These are phyloP conservation scores for Andrena chrysosceles DNA, from an alignment of 2,888 invertebrate genomes.

Conservation along the genomic window DNA sequence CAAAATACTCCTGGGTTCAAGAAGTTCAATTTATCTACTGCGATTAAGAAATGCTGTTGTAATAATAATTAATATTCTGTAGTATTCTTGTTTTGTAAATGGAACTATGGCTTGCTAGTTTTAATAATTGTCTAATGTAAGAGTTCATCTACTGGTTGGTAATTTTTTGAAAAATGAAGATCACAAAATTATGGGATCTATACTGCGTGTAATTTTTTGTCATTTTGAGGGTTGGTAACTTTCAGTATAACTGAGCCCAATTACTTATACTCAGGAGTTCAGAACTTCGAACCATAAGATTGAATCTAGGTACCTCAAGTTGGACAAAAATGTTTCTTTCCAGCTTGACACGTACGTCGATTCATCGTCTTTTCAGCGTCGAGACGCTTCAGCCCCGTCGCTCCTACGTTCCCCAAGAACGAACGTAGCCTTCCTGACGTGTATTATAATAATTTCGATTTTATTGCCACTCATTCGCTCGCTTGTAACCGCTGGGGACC, in stretches of 20 bases:
- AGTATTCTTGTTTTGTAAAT: too few relatives aligned
- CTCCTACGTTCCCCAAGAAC: not conserved
- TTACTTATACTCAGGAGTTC: not conserved
- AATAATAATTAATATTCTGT: too few relatives aligned
- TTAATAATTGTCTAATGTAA: too few relatives aligned
- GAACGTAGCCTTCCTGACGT: constrained; percentile 10
- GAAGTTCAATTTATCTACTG: too few relatives aligned
- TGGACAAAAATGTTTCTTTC: constrained; percentile 11
- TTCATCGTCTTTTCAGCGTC: constrained; percentile 2
- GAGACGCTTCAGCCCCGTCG: not conserved
- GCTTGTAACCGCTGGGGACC: constrained; percentile 34
- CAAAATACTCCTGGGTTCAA: too few relatives aligned
- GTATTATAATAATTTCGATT: constrained; percentile 63
- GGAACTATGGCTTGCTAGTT: too few relatives aligned
- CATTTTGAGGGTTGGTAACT: not conserved
- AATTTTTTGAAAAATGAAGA: too few relatives aligned
- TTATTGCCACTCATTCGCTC: constrained; percentile 52
- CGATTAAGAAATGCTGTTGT: too few relatives aligned
- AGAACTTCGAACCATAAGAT: not conserved
- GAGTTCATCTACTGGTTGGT: too few relatives aligned
- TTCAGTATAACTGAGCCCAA: not conserved
- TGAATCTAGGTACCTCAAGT: not conserved
- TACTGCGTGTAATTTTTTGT: too few relatives aligned
- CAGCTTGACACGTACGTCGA: not conserved
- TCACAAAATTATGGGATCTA: too few relatives aligned